Base-by-base conservation (phyloP, 2,888 invertebrate genomes). In the Chrysopilus asiliformis region DNA sequence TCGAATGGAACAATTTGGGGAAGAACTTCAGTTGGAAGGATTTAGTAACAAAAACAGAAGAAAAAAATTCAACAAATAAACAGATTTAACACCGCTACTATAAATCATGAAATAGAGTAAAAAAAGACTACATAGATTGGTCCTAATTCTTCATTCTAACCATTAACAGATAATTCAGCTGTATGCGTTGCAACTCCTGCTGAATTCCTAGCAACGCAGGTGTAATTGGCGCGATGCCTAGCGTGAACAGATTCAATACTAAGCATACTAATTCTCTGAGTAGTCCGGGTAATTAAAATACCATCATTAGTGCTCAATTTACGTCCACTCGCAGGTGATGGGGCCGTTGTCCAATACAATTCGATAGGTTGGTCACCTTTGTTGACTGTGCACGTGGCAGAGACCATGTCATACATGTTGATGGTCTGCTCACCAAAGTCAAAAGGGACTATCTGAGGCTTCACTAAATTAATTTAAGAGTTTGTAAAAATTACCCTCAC, bases 311-410 rank as follows among this genome's bases (percentile, higher is more conserved):
- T 67, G 50, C 64, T 65, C 32, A 66, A 56, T 45, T 75, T 66
- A 12, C 64, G 63, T 47, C 71, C 70, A 44, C 72, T 70, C 48
- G 70, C 66, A 19, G 70, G 69, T 20, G 56, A 55, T 36, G 60
- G 61, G 3, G 60, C 53, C 12, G 61, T 61, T 1, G 57, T 59
- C 84, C 83, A 84, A 42, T 70, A 70, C 42, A 84, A 72, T 47
- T 76, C 74, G 44, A 89, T 67, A 2, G 87, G 87, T 49, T 76
- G 71, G 60, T 87, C 86, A 41, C 87, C 83, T 57, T 81, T 80
- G 52, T 72, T 71, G 32, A 79, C 70, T 33, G 77, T 74, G 59
- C 82, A 82, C 43, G 74, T 70, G 40, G 79, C 70, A 25, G 78
- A 76, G 26, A 77, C 76, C 65, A 76, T 74, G 50, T 82, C 80